These are phyloP conservation scores for Hyperoplus immaculatus DNA, from an alignment of 2,797 vertebrate species.

Conservation along the genomic window DNA sequence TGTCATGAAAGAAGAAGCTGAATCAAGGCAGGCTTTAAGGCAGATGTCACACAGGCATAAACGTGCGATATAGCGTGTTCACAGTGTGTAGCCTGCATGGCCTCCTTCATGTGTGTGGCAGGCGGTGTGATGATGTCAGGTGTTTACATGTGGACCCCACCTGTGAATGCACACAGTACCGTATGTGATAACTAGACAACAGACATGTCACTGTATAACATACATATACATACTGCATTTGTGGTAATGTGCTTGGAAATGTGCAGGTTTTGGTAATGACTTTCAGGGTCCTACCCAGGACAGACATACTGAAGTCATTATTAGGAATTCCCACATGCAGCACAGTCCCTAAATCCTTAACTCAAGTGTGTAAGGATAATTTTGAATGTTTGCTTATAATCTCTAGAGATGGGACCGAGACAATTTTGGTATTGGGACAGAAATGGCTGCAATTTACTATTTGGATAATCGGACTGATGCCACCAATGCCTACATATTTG, in stretches of 20 bases:
- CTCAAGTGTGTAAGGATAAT: background rate
- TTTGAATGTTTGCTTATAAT: too few relatives aligned
- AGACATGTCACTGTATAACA: conserved; percentile 48
- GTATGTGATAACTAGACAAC: conserved; percentile 49
- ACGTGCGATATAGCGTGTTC: background rate
- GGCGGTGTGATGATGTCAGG: background rate
- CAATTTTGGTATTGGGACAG: too few relatives aligned
- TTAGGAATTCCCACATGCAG: background rate
- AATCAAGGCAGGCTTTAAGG: conserved; percentile 24
- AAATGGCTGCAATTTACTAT: too few relatives aligned
- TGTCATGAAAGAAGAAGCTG: conserved; percentile 33
- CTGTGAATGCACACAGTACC: conserved; percentile 36
- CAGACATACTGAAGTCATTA: background rate
- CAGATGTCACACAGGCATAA: conserved; percentile 19
- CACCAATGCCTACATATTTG: too few relatives aligned
- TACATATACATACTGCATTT: background rate
- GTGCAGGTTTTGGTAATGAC: too few relatives aligned
- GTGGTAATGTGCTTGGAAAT: conserved; percentile 25
- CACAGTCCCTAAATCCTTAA: background rate
- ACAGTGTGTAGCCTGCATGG: background rate
- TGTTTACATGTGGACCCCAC: conserved; percentile 57
- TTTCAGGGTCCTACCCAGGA: too few relatives aligned
- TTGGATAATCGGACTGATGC: too few relatives aligned
- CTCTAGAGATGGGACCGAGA: too few relatives aligned
- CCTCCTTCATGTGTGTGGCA: background rate